Percentiles rank a stretch among this genome's conserved stretches.
Evolutionary conservation across 2,888 invertebrate genomes (phyloP).

Genomic region (Drosophila algonquin): DNA sequence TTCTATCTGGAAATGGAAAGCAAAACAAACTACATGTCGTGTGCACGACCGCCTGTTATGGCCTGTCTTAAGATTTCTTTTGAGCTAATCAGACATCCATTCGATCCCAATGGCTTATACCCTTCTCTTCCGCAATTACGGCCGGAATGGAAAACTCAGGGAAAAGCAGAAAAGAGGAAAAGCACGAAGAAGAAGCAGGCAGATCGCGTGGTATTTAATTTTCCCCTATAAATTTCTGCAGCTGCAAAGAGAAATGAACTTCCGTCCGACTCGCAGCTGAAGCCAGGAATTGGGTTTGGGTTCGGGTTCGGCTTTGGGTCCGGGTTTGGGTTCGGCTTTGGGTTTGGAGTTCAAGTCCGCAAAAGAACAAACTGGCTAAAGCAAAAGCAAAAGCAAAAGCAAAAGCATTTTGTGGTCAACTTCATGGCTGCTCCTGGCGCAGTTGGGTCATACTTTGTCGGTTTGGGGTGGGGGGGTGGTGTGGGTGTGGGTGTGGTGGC

Average conservation of each 20-base stretch:
- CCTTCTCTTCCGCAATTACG: neutral
- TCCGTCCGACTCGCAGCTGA: conserved; percentile 12
- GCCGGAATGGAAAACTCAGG: neutral
- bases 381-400: conserved; percentile 20
- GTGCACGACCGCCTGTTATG: too few species aligned
- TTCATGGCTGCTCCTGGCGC: conserved; percentile 38
- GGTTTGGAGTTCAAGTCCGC: conserved; percentile 16
- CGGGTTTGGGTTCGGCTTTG: neutral
- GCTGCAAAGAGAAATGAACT: conserved; percentile 60
- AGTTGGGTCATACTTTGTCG: conserved; percentile 41
- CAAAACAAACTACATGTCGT: too few species aligned
- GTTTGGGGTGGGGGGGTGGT: neutral
- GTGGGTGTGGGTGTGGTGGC: too few species aligned
- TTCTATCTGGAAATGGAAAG: too few species aligned
- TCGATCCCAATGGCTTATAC: neutral
- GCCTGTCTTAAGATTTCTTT: too few species aligned
- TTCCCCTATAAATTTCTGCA: conserved; percentile 66
- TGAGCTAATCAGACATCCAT: neutral
- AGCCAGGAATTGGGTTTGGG: conserved; percentile 1
- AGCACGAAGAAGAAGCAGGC: neutral
- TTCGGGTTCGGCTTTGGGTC: conserved; percentile 4
- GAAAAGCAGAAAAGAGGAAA: neutral
- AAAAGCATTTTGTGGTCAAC: conserved; percentile 57
- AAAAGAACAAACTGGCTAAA: conserved; percentile 61
- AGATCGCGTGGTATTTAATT: conserved; percentile 68